Percentiles rank a stretch among this genome's conserved stretches.
Evolutionary conservation across 2,113 vertebrate species (phyloP).

Genomic region (Sciurus niger): DNA sequence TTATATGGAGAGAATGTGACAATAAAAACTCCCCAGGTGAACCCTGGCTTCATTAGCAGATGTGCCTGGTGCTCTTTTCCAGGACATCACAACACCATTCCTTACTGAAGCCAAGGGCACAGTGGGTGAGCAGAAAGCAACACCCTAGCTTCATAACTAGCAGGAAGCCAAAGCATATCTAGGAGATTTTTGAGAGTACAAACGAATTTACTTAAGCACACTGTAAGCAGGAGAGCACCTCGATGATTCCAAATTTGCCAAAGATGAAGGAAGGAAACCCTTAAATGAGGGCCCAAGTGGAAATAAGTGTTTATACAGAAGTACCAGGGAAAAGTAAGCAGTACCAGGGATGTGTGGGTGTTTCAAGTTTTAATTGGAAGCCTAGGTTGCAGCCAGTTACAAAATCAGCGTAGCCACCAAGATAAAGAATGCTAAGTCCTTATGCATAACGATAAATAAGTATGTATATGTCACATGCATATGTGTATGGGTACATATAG

Average conservation of each 20-base stretch:
- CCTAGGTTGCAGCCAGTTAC: neutral
- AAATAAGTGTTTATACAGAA: neutral
- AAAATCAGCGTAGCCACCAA: neutral
- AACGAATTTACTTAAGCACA: neutral
- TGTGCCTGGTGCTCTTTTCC: neutral
- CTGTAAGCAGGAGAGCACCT: neutral
- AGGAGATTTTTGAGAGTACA: neutral
- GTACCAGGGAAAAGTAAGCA: neutral
- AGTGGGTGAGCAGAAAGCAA: neutral
- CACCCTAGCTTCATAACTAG: neutral
- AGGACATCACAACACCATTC: neutral
- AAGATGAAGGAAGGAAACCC: neutral
- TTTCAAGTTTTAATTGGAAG: neutral
- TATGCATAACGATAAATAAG: too few species aligned
- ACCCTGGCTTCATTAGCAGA: neutral
- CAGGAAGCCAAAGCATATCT: neutral
- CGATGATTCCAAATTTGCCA: neutral
- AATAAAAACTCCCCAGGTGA: slow-evolving; percentile 45
- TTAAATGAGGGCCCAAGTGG: neutral
- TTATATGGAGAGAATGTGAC: slow-evolving; percentile 36
- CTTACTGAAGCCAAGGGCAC: neutral
- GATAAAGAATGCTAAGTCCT: neutral
- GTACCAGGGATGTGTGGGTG: neutral
- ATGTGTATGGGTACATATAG: neutral
- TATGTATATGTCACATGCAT: neutral